Conservation (phyloP, 1,140 invertebrate species). For the Drosophila nannoptera region DNA sequence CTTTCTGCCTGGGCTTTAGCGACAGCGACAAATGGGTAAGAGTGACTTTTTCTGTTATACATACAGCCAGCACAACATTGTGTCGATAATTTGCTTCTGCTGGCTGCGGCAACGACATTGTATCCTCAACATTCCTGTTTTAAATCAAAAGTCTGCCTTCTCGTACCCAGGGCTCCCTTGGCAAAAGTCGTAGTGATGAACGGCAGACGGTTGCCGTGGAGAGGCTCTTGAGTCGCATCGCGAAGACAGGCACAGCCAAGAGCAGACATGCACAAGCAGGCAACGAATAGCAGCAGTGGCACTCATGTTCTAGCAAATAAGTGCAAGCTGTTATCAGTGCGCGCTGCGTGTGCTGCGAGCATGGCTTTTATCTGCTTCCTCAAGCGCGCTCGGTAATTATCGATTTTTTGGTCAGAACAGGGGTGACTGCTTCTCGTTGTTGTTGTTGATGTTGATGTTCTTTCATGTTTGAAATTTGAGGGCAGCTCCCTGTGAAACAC, state of each 20-base stretch:
- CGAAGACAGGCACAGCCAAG: conserved; percentile 4
- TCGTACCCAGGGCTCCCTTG: conserved; percentile 49
- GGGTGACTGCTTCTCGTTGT: conserved; percentile 29
- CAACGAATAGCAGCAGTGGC: conserved; percentile 17
- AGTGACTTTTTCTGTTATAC: conserved; percentile 44
- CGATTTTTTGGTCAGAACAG: conserved; percentile 50
- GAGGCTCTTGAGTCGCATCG: conserved; percentile 31
- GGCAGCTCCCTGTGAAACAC: conserved; percentile 16
- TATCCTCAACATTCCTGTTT: not conserved
- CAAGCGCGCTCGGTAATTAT: conserved; percentile 51
- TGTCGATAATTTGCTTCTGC: conserved; percentile 70
- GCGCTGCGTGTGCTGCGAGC: conserved; percentile 17
- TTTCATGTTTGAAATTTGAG: conserved; percentile 64
- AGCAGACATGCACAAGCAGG: conserved; percentile 15
- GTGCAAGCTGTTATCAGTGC: conserved; percentile 54
- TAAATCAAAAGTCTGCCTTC: conserved; percentile 47
- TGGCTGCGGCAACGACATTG: conserved; percentile 41
- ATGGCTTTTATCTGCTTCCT: conserved; percentile 51
- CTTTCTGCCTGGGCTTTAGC: conserved; percentile 46
- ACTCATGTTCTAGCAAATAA: conserved; percentile 48
- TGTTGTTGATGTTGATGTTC: conserved; percentile 23
- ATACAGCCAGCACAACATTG: conserved; percentile 50
- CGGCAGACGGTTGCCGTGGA: conserved; percentile 1
- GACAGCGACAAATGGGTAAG: not conserved
- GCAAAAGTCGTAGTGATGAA: conserved; percentile 20